Percentiles rank a stretch among this genome's conserved stretches.
These are phyloP conservation scores for Maconellicoccus hirsutus DNA, from an alignment of 1,140 invertebrate species.

Conservation along the genomic window DNA sequence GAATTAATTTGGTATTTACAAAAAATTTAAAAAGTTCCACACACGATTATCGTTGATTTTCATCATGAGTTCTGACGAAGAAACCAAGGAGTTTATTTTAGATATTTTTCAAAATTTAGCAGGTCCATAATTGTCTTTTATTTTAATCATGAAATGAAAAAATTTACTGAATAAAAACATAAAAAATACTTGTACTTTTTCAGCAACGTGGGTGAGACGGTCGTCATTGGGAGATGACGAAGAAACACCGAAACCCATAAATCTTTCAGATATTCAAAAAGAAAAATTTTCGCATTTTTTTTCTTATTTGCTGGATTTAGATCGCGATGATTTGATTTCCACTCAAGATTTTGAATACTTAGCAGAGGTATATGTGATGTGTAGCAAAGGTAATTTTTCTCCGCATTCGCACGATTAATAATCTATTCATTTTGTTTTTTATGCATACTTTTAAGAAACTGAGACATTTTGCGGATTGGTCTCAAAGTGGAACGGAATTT, in stretches of 20 bases:
- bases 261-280: constrained; percentile 46
- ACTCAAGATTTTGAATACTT: constrained; percentile 55
- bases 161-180: neutral
- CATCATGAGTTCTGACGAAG: neutral
- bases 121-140: neutral
- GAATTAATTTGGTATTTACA: too few relatives aligned
- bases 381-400: too few relatives aligned
- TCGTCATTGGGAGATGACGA: constrained; percentile 47
- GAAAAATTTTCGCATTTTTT: constrained; percentile 59
- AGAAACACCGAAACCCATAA: constrained; percentile 38
- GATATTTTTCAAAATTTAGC: constrained; percentile 1
- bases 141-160: neutral
- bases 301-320: constrained; percentile 51
- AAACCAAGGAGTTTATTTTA: neutral
- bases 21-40: too few relatives aligned
- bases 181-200: neutral
- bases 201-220: constrained; percentile 55
- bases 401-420: too few relatives aligned
- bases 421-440: neutral
- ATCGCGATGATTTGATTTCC: constrained; percentile 52
- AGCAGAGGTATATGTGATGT: constrained; percentile 43
- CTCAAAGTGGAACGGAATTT: constrained; percentile 52
- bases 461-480: constrained; percentile 60
- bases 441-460: constrained; percentile 42
- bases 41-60: too few relatives aligned